phyloP scores from a whole-genome alignment of 1,140 invertebrate species.

The Drosophila kepulauana region DNA sequence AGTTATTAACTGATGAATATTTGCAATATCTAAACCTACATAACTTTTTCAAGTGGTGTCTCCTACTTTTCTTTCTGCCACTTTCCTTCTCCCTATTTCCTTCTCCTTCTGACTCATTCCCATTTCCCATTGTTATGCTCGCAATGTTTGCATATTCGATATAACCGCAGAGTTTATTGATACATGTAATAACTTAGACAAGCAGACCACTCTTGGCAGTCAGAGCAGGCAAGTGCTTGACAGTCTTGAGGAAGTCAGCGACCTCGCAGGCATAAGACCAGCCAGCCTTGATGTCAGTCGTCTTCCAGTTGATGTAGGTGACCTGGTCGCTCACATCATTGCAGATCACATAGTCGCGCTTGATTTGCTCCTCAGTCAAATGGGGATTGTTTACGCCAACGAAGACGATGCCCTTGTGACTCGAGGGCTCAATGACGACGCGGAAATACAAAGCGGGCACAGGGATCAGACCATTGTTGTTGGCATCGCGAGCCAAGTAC shows the following conservation, averaged over 20 bases:
- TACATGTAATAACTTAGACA: slow-evolving; percentile 38
- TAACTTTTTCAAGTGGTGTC: no score
- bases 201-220: slow-evolving; percentile 72
- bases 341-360: slow-evolving; percentile 86
- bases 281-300: slow-evolving; percentile 86
- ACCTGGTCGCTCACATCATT: slow-evolving; percentile 85
- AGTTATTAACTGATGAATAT: no score
- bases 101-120: no score
- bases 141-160: slow-evolving; percentile 1
- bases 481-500: slow-evolving; percentile 85
- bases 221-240: slow-evolving; percentile 84
- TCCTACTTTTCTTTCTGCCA: no score
- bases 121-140: not conserved
- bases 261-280: slow-evolving; percentile 89
- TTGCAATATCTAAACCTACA: no score
- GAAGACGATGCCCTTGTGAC: slow-evolving; percentile 86
- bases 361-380: slow-evolving; percentile 74
- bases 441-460: slow-evolving; percentile 88
- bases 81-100: no score
- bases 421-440: slow-evolving; percentile 86
- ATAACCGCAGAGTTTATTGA: slow-evolving; percentile 2
- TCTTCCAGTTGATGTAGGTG: slow-evolving; percentile 86
- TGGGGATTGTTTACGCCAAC: slow-evolving; percentile 88
- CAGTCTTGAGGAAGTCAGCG: slow-evolving; percentile 86
- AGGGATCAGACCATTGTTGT: slow-evolving; percentile 83